Base-by-base conservation (phyloP, 1,140 invertebrate species). In the Dreissena polymorpha region DNA sequence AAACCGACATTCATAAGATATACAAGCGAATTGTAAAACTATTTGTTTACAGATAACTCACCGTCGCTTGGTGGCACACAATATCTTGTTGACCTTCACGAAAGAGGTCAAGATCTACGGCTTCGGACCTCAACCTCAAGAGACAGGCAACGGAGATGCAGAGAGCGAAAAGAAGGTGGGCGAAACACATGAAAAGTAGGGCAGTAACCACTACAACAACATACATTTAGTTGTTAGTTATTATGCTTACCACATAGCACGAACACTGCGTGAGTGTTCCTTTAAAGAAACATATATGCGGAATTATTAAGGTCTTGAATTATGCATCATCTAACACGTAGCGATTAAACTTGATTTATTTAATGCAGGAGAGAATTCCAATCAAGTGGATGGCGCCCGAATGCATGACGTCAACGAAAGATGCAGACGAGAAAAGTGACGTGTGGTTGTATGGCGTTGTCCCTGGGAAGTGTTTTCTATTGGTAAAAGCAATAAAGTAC, bases 1-100 rank as follows among this genome's bases (percentile, higher is more conserved):
- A n/a, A n/a, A n/a, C n/a, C n/a, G 39, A 39, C 39, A 39, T 39
- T 39, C 2, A 39, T 39, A 39, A 39, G 39, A 39, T 39, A 8
- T 39, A 39, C 39, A 8, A 39, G 39, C 8, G 8, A 8, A 39
- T 39, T 39, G 8, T 39, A 39, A 5, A 2, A 39, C 2, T 39
- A 39, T 39, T n/a, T 72, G 14, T 57, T 29, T 72, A 14, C 68
- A 97, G 95, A 98, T 97, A 90, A 73, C 99, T 68, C 98, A 99
- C 92, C 95, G 98, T 71, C 98, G 99, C 93, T 94, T 99, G 87
- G 98, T 98, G 0, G 98, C 98, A 0, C 94, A 98, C 68, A 99
- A 99, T 93, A 96, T 99, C n/a, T 94, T 99, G 0, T 97, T 99
- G 12, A 96, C 96, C 83, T 97, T 97, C 86, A 95, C 97, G 89